A percentile compares a stretch with the other conserved stretches of the same genome.
Evolutionary conservation across 2,113 vertebrate species (phyloP).

Genomic region (Mormoops blainvillei): DNA sequence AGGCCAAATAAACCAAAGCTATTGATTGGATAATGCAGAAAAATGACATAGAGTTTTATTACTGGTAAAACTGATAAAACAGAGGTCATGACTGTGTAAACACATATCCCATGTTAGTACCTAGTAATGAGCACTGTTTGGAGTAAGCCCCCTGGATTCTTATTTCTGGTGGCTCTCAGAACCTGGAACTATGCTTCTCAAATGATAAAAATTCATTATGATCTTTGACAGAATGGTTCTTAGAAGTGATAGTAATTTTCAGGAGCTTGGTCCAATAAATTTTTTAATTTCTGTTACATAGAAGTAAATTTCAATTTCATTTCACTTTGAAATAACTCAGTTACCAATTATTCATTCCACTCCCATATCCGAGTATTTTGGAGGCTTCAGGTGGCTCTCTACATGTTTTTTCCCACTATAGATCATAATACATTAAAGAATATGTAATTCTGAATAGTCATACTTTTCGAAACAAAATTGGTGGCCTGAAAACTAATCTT

Average conservation of each 20-base stretch:
- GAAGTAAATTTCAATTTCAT: neutral
- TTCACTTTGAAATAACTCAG: neutral
- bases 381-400: neutral
- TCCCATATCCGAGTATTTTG: neutral
- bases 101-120: rapidly evolving
- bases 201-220: neutral
- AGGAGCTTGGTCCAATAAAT: neutral
- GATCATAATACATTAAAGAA: neutral
- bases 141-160: neutral
- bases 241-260: neutral
- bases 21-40: neutral
- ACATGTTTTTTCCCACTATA: neutral
- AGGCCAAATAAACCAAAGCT: neutral
- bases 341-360: neutral
- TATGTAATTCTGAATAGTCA: neutral
- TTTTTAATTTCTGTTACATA: neutral
- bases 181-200: neutral
- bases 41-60: neutral
- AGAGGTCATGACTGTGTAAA: neutral
- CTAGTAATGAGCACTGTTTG: neutral
- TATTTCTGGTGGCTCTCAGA: neutral
- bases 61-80: neutral
- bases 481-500: neutral
- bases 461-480: neutral
- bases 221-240: neutral